phyloP scores from a whole-genome alignment of 2,888 invertebrate genomes.

The Andricus quercusramuli region DNA sequence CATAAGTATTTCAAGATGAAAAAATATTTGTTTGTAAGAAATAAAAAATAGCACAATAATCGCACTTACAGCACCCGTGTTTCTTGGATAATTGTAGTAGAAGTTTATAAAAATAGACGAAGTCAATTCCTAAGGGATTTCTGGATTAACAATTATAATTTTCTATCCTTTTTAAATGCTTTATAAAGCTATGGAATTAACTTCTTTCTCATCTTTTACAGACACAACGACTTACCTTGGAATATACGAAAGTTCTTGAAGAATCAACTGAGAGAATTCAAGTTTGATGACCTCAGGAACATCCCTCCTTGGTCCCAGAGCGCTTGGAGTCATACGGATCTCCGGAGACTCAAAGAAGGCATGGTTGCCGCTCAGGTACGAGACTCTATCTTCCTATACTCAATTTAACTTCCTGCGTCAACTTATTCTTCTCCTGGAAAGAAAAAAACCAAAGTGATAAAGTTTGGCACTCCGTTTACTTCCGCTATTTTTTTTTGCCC shows the following conservation, averaged over 20 bases:
- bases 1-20: too few relatives aligned
- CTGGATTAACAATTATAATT: not conserved
- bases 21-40: too few relatives aligned
- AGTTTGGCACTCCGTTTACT: slow-evolving; percentile 15
- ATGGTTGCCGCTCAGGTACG: slow-evolving; percentile 89
- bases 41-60: too few relatives aligned
- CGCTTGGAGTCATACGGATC: slow-evolving; percentile 90
- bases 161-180: not conserved
- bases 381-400: slow-evolving; percentile 43
- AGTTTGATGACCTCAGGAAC: slow-evolving; percentile 85
- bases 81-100: too few relatives aligned
- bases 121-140: too few relatives aligned
- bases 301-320: slow-evolving; percentile 86
- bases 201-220: slow-evolving; percentile 71
- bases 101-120: too few relatives aligned
- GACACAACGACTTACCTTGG: slow-evolving; percentile 95
- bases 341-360: slow-evolving; percentile 86
- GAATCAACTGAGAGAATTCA: slow-evolving; percentile 91
- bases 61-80: too few relatives aligned
- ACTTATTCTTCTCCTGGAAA: not conserved
- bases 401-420: slow-evolving; percentile 44
- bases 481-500: not conserved
- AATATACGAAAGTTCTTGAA: slow-evolving; percentile 94
- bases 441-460: slow-evolving; percentile 21
- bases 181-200: not conserved